These are phyloP conservation scores for Sepioteuthis lessoniana DNA, from an alignment of 2,888 invertebrate species.

Conservation along the genomic window DNA sequence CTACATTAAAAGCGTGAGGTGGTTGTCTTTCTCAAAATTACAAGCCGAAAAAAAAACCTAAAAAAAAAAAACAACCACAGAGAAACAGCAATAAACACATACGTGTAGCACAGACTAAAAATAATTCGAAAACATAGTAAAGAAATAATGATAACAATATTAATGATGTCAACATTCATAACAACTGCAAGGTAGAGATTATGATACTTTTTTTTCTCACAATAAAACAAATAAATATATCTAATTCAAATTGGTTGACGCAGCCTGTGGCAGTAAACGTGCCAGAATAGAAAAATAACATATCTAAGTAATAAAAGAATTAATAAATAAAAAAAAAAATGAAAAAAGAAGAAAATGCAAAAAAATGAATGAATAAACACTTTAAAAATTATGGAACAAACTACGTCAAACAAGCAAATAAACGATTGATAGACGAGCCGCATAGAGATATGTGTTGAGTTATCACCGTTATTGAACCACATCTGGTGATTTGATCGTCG, in stretches of 20 bases:
- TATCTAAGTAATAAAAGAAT: neutral
- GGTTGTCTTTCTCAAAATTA: too few relatives aligned
- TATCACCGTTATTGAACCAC: neutral
- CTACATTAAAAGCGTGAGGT: too few relatives aligned
- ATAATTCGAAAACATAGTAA: neutral
- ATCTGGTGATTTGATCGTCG: conserved; percentile 8
- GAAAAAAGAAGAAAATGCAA: neutral
- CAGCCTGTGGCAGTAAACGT: neutral
- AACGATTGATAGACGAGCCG: conserved; percentile 1
- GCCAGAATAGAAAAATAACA: neutral
- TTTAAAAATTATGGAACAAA: neutral
- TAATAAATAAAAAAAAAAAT: neutral
- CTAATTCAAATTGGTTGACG: neutral
- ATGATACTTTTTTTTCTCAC: neutral
- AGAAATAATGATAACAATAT: neutral
- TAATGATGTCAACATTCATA: neutral
- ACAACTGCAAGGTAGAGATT: neutral
- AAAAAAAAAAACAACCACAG: too few relatives aligned
- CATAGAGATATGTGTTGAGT: neutral
- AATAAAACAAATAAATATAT: neutral
- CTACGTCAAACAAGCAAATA: conserved; percentile 20
- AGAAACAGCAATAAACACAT: too few relatives aligned
- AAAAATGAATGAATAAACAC: too few relatives aligned
- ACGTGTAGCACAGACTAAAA: too few relatives aligned
- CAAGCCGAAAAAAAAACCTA: too few relatives aligned